Evolutionary conservation across 2,888 invertebrate species (phyloP), one percentile per base, ranked within the genome.

Genomic region (Aphidoletes aphidimyza): DNA sequence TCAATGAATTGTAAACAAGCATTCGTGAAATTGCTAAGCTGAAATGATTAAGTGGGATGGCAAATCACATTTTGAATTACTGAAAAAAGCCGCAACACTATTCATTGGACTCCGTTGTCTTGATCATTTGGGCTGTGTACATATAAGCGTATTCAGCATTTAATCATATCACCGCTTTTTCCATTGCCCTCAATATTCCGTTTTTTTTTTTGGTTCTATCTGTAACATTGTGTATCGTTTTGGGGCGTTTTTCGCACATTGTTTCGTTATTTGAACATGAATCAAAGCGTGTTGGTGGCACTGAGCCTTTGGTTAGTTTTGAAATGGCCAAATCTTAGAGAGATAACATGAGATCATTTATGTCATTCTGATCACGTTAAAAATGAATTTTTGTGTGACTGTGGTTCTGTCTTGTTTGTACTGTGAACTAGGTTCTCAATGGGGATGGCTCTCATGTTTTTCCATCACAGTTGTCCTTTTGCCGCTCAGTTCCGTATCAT

Each of bases 1-100:
- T 69, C 69, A 69, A 30, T 69, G 69, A 69, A 69, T 69, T 69
- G 69, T 69, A 69, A 69, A 69, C 69, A 69, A 69, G 69, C n/a
- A 0, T 30, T 69, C 30, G 69, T 69, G 30, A 69, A 69, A 69
- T 69, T 30, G 26, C 9, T 11, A 69, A 69, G 3, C 30, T 30
- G 14, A 69, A 69, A 69, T 30, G 69, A 69, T 69, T 69, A 30
- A 30, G 69, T 69, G 69, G 30, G 1, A 22, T 69, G 11, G 8
- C 9, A 69, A 54, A 54, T 54, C 54, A 22, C 2, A 54, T 54
- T 54, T 54, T 22, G 54, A 54, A 14, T 22, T 22, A 3, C 54
- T 54, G 42, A 14, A 42, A 42, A 42, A 42, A 9, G 42, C 14
- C 42, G 14, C 42, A 9, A 14, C 42, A 42, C 42, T 42, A 42